Percentiles rank a stretch among this genome's conserved stretches.
Evolutionary conservation across 2,113 vertebrate species (phyloP).

Genomic region (Callocephalon fimbriatum): DNA sequence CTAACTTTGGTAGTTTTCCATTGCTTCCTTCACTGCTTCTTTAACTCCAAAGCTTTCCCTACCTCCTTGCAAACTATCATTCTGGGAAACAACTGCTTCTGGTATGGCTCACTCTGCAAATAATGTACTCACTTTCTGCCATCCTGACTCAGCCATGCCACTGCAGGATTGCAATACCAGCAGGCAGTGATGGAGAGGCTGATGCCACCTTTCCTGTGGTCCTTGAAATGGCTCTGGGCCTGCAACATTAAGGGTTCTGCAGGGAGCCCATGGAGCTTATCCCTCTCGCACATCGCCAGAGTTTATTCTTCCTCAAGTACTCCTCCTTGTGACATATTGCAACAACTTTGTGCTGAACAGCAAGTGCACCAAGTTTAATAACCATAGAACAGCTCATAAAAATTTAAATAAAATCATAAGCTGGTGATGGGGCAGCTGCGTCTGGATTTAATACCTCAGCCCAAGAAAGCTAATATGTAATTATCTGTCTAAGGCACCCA

Average conservation of each 20-base stretch:
- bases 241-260: background rate
- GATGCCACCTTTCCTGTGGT: background rate
- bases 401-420: background rate
- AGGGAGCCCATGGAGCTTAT: background rate
- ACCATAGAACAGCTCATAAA: slow-evolving; percentile 12
- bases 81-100: background rate
- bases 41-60: background rate
- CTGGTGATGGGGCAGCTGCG: background rate
- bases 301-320: background rate
- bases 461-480: background rate
- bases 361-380: background rate
- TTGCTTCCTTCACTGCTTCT: background rate
- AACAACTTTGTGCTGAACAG: background rate
- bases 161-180: background rate
- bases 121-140: background rate
- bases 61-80: background rate
- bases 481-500: background rate
- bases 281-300: background rate
- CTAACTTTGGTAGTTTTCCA: background rate
- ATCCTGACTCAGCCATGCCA: background rate
- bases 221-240: background rate
- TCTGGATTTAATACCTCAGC: background rate
- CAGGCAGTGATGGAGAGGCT: background rate
- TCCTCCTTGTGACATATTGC: background rate
- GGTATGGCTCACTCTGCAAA: background rate